A percentile compares a stretch with the other conserved stretches of the same genome.
Conservation (phyloP, 2,113 vertebrate genomes). For the Pontoporia blainvillei region DNA sequence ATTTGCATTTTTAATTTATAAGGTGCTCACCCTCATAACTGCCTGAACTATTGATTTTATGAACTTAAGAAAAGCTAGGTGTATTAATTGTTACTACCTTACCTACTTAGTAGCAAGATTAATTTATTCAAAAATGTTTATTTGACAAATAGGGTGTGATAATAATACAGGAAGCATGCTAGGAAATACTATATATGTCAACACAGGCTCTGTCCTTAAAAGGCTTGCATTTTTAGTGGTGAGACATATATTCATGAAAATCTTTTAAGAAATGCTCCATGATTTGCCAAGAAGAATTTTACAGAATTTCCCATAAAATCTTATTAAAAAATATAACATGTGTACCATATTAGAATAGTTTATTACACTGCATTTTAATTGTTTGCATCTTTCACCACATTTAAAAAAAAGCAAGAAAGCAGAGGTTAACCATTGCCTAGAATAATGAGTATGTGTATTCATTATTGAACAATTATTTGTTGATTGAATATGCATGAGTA, state of each 20-base stretch:
- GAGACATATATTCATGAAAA: not conserved
- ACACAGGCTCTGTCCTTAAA: not conserved
- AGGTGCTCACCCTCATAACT: not conserved
- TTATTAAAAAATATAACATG: not conserved
- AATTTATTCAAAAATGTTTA: not conserved
- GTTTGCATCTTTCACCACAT: not conserved
- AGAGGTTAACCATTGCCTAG: not conserved
- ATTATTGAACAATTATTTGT: not conserved
- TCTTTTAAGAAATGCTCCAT: not conserved
- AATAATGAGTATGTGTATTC: not conserved
- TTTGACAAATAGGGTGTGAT: not conserved
- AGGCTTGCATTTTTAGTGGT: not conserved
- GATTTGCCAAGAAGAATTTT: not conserved
- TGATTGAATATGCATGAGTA: constrained; percentile 18
- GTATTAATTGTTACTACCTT: not conserved
- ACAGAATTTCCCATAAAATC: not conserved
- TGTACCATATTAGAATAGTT: not conserved
- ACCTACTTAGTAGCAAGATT: not conserved
- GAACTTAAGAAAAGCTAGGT: not conserved
- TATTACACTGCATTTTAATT: constrained; percentile 27
- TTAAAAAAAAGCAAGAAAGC: not conserved
- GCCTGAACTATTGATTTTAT: not conserved
- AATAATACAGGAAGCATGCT: not conserved
- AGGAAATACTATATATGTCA: not conserved
- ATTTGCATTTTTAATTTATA: not conserved